phyloP scores from a whole-genome alignment of 2,113 vertebrate species.

The Atrichornis clamosus region DNA sequence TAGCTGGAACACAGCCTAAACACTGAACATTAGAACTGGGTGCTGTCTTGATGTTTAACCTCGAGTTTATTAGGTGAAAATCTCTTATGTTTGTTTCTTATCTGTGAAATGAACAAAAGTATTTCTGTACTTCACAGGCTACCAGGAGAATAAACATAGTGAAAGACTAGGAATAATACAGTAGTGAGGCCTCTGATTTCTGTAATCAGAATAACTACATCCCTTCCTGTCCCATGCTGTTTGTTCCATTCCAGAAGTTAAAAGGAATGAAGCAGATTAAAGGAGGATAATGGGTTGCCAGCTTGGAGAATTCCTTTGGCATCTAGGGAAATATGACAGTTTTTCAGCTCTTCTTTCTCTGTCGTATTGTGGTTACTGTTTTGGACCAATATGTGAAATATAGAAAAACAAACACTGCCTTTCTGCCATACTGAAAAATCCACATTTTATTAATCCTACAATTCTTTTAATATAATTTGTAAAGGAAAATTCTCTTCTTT shows the following conservation, averaged over 20 bases:
- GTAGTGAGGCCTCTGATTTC: not conserved
- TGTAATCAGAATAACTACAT: not conserved
- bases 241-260: constrained; percentile 23
- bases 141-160: not conserved
- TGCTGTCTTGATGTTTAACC: not conserved
- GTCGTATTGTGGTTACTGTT: constrained; percentile 2
- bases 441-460: not conserved
- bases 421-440: not conserved
- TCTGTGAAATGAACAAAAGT: not conserved
- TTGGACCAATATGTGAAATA: not conserved
- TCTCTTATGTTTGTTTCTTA: not conserved
- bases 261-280: not conserved
- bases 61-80: constrained; percentile 13
- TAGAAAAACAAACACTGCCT: not conserved
- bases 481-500: constrained; percentile 24
- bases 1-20: not conserved
- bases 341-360: constrained; percentile 18
- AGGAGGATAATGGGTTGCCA: not conserved
- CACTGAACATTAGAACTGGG: not conserved
- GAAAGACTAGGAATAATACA: not conserved
- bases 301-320: not conserved
- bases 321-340: not conserved
- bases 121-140: not conserved
- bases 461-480: not conserved
- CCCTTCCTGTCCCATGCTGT: not conserved